Conservation (phyloP, 2,797 vertebrate genomes). For the Halcyon badia region DNA sequence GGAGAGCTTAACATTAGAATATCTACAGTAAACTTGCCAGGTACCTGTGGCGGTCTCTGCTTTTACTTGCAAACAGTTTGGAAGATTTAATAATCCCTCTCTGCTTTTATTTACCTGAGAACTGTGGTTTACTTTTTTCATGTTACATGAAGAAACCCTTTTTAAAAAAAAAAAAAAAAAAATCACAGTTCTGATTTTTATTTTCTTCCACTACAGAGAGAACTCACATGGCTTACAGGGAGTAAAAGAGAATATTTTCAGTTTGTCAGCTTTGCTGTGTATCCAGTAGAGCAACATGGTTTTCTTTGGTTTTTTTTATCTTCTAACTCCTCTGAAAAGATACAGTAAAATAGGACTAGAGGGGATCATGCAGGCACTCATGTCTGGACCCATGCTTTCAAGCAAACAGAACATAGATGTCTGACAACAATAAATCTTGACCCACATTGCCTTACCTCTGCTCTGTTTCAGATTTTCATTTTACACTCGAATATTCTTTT, state of each 20-base stretch:
- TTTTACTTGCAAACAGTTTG: not conserved
- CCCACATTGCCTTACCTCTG: not conserved
- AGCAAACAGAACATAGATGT: not conserved
- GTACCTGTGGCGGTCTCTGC: not conserved
- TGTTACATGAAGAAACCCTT: not conserved
- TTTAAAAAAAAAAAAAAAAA: not conserved
- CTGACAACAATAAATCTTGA: not conserved
- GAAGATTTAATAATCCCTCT: not conserved
- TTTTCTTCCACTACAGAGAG: not conserved
- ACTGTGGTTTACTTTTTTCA: fast-evolving
- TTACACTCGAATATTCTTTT: not conserved
- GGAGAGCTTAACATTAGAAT: conserved; percentile 72
- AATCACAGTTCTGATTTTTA: not conserved
- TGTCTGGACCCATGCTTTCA: not conserved
- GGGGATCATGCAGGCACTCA: not conserved
- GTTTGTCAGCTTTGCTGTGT: not conserved
- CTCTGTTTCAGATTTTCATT: not conserved
- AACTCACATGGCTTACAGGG: not conserved
- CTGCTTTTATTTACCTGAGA: not conserved
- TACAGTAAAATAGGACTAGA: not conserved
- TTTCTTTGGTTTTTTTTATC: not conserved
- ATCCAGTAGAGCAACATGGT: not conserved
- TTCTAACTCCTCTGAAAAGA: not conserved
- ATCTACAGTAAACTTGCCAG: not conserved
- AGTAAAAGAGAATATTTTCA: not conserved